phyloP scores from a whole-genome alignment of 2,888 invertebrate species.

The Syritta pipiens region DNA sequence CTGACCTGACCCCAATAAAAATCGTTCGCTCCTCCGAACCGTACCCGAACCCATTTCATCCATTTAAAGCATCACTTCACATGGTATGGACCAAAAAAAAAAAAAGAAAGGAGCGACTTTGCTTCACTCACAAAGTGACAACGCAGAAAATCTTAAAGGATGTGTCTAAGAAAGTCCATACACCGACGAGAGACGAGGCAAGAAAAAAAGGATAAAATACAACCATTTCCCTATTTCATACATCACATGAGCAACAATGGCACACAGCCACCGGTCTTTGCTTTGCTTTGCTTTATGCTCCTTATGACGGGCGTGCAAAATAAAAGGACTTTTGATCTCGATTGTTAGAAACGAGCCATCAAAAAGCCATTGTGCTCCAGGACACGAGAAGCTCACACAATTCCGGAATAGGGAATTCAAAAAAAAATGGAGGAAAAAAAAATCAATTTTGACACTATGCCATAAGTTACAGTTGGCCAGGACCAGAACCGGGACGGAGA shows the following conservation, averaged over 20 bases:
- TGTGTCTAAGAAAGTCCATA: slow-evolving; percentile 40
- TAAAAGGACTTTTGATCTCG: slow-evolving; percentile 54
- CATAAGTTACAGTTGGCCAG: slow-evolving; percentile 24
- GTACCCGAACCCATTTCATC: slow-evolving; percentile 27
- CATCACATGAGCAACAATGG: slow-evolving; percentile 55
- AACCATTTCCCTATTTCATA: slow-evolving; percentile 62
- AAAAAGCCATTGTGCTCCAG: slow-evolving; percentile 33
- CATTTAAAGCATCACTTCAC: slow-evolving; percentile 29
- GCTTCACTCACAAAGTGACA: slow-evolving; percentile 63
- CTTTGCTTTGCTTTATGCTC: background rate
- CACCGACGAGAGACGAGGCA: slow-evolving; percentile 19
- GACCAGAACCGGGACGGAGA: background rate
- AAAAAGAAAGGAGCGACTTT: slow-evolving; percentile 37
- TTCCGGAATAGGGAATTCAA: slow-evolving; percentile 3
- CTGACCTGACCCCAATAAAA: slow-evolving; percentile 34
- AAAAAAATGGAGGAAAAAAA: background rate
- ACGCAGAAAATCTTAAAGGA: slow-evolving; percentile 46
- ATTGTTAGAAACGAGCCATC: slow-evolving; percentile 58
- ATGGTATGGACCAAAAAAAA: background rate
- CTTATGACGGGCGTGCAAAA: slow-evolving; percentile 30
- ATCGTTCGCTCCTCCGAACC: slow-evolving; percentile 16
- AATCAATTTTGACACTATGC: slow-evolving; percentile 52
- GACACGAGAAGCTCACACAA: slow-evolving; percentile 11
- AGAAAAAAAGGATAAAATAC: slow-evolving; percentile 25
- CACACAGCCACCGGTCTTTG: slow-evolving; percentile 5